These are phyloP conservation scores for Zygothrica quintamaculata DNA, from an alignment of 2,888 invertebrate genomes.

Conservation along the genomic window DNA sequence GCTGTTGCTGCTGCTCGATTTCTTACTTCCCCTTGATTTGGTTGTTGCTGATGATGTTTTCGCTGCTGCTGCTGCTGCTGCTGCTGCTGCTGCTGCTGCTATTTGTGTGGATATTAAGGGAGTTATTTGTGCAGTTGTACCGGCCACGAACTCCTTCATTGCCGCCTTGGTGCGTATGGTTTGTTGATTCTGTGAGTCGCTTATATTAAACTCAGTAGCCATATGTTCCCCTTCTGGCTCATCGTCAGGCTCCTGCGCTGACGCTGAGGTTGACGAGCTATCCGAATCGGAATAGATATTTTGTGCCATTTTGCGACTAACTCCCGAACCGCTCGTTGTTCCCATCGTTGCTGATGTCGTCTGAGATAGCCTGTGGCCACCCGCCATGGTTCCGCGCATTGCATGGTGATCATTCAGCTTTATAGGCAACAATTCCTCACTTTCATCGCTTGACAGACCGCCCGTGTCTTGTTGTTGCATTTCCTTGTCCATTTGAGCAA, in stretches of 20 bases:
- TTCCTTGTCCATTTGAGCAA: constrained; percentile 89
- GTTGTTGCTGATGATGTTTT: constrained; percentile 48
- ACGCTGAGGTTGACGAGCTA: constrained; percentile 76
- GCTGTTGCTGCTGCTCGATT: constrained; percentile 17
- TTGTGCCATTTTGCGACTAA: constrained; percentile 86
- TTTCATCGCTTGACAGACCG: constrained; percentile 92
- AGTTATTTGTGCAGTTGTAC: constrained; percentile 56
- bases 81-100: constrained; percentile 65
- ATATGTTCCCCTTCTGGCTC: constrained; percentile 80
- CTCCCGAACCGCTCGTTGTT: not conserved
- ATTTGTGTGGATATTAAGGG: constrained; percentile 38
- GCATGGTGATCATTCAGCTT: constrained; percentile 61
- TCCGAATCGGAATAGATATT: constrained; percentile 93
- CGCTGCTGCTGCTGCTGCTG: constrained; percentile 59
- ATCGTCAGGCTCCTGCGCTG: constrained; percentile 64
- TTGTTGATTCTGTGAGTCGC: constrained; percentile 88
- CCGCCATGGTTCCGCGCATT: constrained; percentile 4
- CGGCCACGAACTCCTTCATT: constrained; percentile 91
- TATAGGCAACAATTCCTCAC: constrained; percentile 91
- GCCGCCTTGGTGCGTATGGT: constrained; percentile 92
- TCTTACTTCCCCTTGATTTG: constrained; percentile 38
- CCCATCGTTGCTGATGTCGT: constrained; percentile 17
- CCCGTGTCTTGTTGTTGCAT: constrained; percentile 86
- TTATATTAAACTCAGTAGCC: constrained; percentile 87
- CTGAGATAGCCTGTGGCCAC: constrained; percentile 8